Base-by-base conservation (phyloP, 2,888 invertebrate species). In the Sesia bembeciformis region DNA sequence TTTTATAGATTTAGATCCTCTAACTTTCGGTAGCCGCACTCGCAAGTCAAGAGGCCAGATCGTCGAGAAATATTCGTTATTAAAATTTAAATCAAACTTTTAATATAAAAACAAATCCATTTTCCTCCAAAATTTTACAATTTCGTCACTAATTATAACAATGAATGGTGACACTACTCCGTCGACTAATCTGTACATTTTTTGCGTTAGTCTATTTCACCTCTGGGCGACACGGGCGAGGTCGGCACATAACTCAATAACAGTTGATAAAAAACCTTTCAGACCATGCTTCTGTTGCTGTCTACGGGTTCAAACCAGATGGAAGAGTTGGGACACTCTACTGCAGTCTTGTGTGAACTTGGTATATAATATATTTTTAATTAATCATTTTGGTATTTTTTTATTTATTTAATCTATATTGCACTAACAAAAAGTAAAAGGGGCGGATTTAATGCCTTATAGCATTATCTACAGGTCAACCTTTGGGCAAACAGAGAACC, bases 201-300 rank as follows among this genome's bases (percentile, higher is more conserved):
- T 77, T 56, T 62, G 40, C 64, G 56, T 51, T 57, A 53, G 64
- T 62, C 68, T 60, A 63, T 58, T 64, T 73, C 70, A 76, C 74
- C 74, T 77, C 66, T 68, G 65, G 64, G 72, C 73, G 74, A 74
- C 72, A 68, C 62, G 59, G 59, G 51, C 81, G 81, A 81, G 82
- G 81, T 81, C 82, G 63, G 56, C 53, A 65, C 69, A 70, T 68
- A 67, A 65, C 66, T 66, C 66, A 66, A 65, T 64, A 67, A 60
- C 65, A 63, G 65, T 65, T 63, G 68, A 67, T 66, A 72, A 72
- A 72, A 70, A 70, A 57, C 52, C 54, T 57, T 57, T 54, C 53
- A 54, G 53, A 5, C 7, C 56, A 60, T 52, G 62, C 62, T 66
- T 65, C 64, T 62, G 56, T 57, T 57, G 58, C 58, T 66, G 67